Evolutionary conservation across 1,140 invertebrate species (phyloP).

Genomic region (Solenopsis invicta): DNA sequence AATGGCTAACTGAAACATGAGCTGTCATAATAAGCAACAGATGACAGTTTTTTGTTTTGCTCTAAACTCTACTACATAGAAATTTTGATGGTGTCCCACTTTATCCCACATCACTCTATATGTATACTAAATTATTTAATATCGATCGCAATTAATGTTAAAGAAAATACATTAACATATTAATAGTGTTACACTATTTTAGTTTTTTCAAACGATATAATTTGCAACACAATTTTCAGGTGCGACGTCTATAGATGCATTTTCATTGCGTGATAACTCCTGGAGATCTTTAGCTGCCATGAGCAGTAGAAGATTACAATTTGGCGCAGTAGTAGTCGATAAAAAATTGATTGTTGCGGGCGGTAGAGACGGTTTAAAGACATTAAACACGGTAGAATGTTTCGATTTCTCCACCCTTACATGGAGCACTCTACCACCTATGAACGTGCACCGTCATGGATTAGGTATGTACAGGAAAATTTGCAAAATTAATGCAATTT

Average conservation of each 20-base stretch:
- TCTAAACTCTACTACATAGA: too few species aligned
- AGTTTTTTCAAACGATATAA: constrained; percentile 25
- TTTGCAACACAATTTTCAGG: constrained; percentile 86
- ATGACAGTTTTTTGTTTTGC: too few species aligned
- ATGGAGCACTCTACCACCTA: constrained; percentile 94
- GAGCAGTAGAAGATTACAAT: constrained; percentile 94
- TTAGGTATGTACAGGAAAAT: constrained; percentile 86
- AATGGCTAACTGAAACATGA: too few species aligned
- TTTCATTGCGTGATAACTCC: constrained; percentile 93
- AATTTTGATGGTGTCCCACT: too few species aligned
- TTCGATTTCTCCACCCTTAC: constrained; percentile 92
- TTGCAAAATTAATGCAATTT: not conserved
- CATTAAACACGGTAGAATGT: constrained; percentile 95
- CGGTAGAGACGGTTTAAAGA: constrained; percentile 97
- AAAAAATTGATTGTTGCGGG: constrained; percentile 94
- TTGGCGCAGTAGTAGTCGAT: constrained; percentile 95
- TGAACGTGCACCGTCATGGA: constrained; percentile 97
- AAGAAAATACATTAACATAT: constrained; percentile 14
- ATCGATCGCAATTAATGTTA: not conserved
- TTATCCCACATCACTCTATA: too few species aligned
- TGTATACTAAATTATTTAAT: constrained; percentile 14
- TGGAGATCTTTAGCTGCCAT: constrained; percentile 94
- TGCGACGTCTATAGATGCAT: constrained; percentile 95
- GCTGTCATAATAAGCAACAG: too few species aligned
- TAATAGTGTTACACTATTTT: not conserved